Evolutionary conservation across 2,797 vertebrate genomes (phyloP), one percentile per base, ranked within the genome.

Genomic region (Acestrorhynchus altus): DNA sequence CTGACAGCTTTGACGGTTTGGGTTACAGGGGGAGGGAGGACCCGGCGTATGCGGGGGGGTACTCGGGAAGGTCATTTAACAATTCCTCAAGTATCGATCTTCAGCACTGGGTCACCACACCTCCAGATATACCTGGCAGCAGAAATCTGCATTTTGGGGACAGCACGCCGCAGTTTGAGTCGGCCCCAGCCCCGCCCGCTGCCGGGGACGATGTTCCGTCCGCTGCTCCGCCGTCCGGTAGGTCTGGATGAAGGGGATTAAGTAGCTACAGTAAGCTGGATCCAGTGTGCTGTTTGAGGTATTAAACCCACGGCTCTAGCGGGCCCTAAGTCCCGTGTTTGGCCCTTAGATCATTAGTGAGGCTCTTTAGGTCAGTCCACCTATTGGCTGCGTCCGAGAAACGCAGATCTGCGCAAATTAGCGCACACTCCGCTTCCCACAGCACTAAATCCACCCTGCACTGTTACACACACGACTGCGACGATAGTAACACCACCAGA

Each of bases 81-180:
- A 86, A 87, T 85, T 89, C 92, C 12, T 89, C 88, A 31, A 84
- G 92, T 40, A 92, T 94, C 44, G 92, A 94, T 74, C 88, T 93
- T 71, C 93, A 92, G 61, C 93, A 95, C 69, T 97, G 97, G 96
- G 95, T 97, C 80, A 96, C 94, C 9, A 95, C 91, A 24, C 96
- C 96, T 12, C 96, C 96, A 0, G 96, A 97, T 86, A 97, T 98
- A 77, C 97, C 97, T 3, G 96, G 96, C 18, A 97, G 96, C 92
- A 95, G 97, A 77, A 98, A 98, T 87, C 91, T 97, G 85, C 93
- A 98, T 86, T 93, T 92, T 87, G 94, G 90, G 1, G 96, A 96
- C 77, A 93, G 93, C 80, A 96, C 93, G 12, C 96, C 96, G 0
- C 90, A 94, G 1, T 92, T 86, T 26, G 93, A 91, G 73, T 91